Conservation (phyloP, 2,797 vertebrate genomes). For the Sebastes miniatus region DNA sequence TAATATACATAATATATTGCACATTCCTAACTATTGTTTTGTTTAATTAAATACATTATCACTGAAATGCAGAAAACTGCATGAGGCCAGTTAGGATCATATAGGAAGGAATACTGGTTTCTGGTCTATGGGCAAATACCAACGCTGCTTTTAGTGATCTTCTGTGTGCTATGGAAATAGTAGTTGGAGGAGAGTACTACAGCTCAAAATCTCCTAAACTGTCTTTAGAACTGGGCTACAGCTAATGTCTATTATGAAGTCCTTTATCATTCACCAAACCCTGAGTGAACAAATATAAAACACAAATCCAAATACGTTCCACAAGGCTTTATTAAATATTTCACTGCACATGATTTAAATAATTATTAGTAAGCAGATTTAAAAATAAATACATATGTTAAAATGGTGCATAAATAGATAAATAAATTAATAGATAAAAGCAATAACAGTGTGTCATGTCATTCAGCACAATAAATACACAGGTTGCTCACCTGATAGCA, state of each 20-base stretch:
- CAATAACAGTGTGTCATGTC: not conserved
- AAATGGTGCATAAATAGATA: slow-evolving; percentile 37
- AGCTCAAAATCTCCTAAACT: not conserved
- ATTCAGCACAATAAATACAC: slow-evolving; percentile 16
- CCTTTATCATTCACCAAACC: not conserved
- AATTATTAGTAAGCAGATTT: not conserved
- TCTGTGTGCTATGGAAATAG: not conserved
- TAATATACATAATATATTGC: not conserved
- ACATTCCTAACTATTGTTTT: too few relatives aligned
- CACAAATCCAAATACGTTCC: not conserved
- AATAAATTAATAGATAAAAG: slow-evolving; percentile 40
- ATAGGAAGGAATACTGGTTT: not conserved
- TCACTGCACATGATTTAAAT: slow-evolving; percentile 1
- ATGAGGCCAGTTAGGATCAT: not conserved
- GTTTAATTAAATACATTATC: too few relatives aligned
- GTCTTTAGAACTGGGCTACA: not conserved
- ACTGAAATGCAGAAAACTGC: too few relatives aligned
- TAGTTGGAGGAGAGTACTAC: not conserved
- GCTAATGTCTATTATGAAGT: not conserved
- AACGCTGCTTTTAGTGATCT: not conserved
- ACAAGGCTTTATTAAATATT: slow-evolving; percentile 32
- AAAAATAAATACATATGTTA: slow-evolving; percentile 22
- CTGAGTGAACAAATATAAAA: not conserved
- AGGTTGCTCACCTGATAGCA: not conserved
- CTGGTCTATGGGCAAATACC: not conserved